Base-by-base conservation (phyloP, 2,113 vertebrate species). In the Chaetodon auriga region DNA sequence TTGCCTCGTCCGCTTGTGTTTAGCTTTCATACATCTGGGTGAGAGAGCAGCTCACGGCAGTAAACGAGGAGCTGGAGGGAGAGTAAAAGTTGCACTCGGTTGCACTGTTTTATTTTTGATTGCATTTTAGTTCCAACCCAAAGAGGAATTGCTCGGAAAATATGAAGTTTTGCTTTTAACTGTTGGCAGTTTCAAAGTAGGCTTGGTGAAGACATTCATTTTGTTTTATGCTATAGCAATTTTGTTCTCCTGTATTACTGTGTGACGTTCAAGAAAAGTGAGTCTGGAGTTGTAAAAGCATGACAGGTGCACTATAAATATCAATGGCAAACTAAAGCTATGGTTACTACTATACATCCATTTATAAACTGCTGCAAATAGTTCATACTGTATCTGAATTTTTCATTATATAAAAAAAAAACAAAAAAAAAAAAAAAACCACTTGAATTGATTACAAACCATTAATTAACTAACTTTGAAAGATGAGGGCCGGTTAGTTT, bases 101-200 rank as follows among this genome's bases (percentile, higher is more conserved):
- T 1, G 2, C 11, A 66, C 43, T 35, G 49, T 36, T 74, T 60
- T 54, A 64, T 21, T 77, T 57, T 18, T 13, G 45, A 75, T 57
- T 38, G 38, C 9, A 6, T 30, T 79, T 77, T 45, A 46, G 45
- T 19, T 78, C 63, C 57, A 76, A 58, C 54, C 25, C 3, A 4
- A 78, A 80, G 72, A 87, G 13, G 54, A 78, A 82, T 65, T 25
- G 38, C 55, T 78, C 10, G 86, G 81, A 83, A 85, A 89, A 81
- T 75, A 21, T 72, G 41, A 80, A 66, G 58, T 54, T 76, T 64
- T 66, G 21, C 36, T 75, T 69, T 75, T 60, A 71, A 25, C 41
- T 19, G 19, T 55, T 66, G 80, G 61, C 38, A 68, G 21, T 60
- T 15, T 23, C 19, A 55, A 25, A 23, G 36, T 13, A 21, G 41